Percentiles rank a stretch among this genome's conserved stretches.
These are phyloP conservation scores for Tadarida brasiliensis DNA, from an alignment of 2,797 vertebrate species.

Conservation along the genomic window DNA sequence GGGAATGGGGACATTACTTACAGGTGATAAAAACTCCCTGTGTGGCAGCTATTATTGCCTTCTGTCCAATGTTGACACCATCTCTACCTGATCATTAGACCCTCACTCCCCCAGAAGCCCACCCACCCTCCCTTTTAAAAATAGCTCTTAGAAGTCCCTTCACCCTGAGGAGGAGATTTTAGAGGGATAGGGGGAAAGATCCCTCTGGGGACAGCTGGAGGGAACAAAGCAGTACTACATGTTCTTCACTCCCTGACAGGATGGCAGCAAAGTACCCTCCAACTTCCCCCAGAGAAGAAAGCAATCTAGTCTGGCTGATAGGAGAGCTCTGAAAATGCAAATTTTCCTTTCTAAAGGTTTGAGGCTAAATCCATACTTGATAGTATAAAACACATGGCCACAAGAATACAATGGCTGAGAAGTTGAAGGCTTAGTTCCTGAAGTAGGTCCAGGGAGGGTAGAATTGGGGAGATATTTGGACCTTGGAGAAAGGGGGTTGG, in stretches of 20 bases:
- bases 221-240: background rate
- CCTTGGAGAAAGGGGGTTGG: background rate
- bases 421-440: background rate
- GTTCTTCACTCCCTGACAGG: background rate
- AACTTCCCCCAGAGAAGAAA: background rate
- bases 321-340: background rate
- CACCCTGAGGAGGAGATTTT: background rate
- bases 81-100: background rate
- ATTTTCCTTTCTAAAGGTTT: constrained; percentile 1
- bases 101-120: background rate
- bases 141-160: background rate
- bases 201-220: background rate
- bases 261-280: background rate
- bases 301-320: background rate
- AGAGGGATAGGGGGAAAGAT: background rate
- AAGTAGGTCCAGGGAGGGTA: background rate
- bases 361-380: background rate
- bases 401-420: background rate
- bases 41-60: background rate
- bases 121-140: background rate
- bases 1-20: background rate
- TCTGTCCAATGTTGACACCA: background rate
- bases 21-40: background rate
- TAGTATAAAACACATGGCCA: background rate
- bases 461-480: background rate